Percentiles rank a stretch among this genome's conserved stretches.
phyloP scores from a whole-genome alignment of 1,140 invertebrate species.

The Zaprionus ornatus region DNA sequence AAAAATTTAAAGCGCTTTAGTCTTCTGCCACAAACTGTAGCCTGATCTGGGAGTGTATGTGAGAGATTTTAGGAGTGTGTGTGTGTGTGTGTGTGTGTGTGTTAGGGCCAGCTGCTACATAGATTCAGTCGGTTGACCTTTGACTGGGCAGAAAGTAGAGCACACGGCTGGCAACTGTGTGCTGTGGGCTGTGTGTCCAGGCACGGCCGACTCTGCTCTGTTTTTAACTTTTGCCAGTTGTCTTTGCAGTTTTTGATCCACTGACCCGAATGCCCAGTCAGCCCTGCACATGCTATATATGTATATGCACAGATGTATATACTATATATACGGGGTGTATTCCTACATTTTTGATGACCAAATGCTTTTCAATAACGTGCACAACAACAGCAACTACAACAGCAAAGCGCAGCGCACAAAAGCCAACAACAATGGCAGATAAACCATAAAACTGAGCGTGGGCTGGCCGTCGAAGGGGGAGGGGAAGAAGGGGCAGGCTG shows the following conservation, averaged over 20 bases:
- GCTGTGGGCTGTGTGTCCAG: neutral
- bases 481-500: neutral
- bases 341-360: slow-evolving; percentile 77
- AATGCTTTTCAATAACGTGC: slow-evolving; percentile 75
- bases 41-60: slow-evolving; percentile 1
- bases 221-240: slow-evolving; percentile 69
- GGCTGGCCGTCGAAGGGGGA: neutral
- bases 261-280: slow-evolving; percentile 60
- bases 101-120: neutral
- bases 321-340: slow-evolving; percentile 31
- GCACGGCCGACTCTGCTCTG: slow-evolving; percentile 6
- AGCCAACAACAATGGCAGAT: slow-evolving; percentile 64
- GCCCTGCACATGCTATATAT: slow-evolving; percentile 6
- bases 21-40: slow-evolving; percentile 24
- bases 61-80: neutral
- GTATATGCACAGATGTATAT: slow-evolving; percentile 25
- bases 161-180: slow-evolving; percentile 33
- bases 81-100: slow-evolving; percentile 1
- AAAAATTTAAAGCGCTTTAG: slow-evolving; percentile 39
- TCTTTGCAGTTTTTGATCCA: slow-evolving; percentile 74
- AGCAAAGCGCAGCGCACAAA: slow-evolving; percentile 46
- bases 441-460: slow-evolving; percentile 36
- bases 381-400: slow-evolving; percentile 24
- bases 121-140: slow-evolving; percentile 57
- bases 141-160: slow-evolving; percentile 52